Conservation (phyloP, 2,888 invertebrate genomes). For the Netelia inedita region DNA sequence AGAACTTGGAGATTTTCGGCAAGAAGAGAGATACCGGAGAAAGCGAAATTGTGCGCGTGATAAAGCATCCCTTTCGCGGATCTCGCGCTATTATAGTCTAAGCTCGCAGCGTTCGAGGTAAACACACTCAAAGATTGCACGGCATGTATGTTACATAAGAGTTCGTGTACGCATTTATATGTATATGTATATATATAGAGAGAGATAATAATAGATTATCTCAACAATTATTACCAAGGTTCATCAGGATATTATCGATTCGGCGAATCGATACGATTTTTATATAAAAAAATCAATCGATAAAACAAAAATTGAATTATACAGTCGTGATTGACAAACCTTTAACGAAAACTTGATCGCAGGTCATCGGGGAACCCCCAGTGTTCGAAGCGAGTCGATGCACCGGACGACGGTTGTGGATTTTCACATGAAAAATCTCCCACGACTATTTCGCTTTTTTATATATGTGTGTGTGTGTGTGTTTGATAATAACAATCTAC, state of each 20-base stretch:
- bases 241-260: no score
- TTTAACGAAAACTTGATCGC: not conserved
- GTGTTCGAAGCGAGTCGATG: no score
- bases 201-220: no score
- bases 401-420: no score
- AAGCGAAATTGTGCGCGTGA: conserved; percentile 33
- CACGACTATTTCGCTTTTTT: not conserved
- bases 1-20: no score
- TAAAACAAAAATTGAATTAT: no score
- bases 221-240: no score
- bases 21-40: no score
- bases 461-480: not conserved
- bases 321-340: no score
- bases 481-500: not conserved
- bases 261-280: no score
- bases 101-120: not conserved
- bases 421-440: no score
- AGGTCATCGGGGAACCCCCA: not conserved
- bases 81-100: conserved; percentile 3
- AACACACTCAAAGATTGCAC: conserved; percentile 30
- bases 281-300: no score
- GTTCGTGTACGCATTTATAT: not conserved
- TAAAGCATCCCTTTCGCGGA: conserved; percentile 30
- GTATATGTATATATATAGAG: not conserved
- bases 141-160: not conserved